Percentiles rank a stretch among this genome's conserved stretches.
Conservation (phyloP, 2,113 vertebrate genomes). For the Talpa occidentalis region DNA sequence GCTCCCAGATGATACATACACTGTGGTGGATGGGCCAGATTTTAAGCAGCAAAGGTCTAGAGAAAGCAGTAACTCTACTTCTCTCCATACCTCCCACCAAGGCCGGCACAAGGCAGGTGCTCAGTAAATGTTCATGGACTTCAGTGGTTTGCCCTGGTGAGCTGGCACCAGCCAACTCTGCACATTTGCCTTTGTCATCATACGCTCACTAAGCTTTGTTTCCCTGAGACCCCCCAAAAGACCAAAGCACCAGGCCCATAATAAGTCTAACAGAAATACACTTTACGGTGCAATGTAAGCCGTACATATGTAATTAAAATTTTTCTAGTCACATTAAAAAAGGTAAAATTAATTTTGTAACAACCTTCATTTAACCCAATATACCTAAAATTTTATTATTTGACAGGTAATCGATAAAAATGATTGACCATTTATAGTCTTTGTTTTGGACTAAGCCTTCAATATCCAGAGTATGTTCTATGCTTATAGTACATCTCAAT, state of each 20-base stretch:
- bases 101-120: background rate
- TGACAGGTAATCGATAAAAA: background rate
- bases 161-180: background rate
- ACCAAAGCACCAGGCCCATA: background rate
- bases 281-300: background rate
- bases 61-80: background rate
- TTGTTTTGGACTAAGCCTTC: background rate
- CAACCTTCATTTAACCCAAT: background rate
- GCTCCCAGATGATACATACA: background rate
- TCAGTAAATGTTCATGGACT: background rate
- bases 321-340: background rate
- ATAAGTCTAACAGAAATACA: background rate
- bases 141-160: background rate
- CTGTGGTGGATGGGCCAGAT: background rate
- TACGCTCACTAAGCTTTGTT: background rate
- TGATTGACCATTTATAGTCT: background rate
- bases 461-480: background rate
- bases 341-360: slow-evolving; percentile 19
- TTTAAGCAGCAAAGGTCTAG: background rate
- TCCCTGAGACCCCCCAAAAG: background rate
- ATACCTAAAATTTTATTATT: slow-evolving; percentile 20
- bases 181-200: background rate
- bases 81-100: background rate
- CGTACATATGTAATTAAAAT: background rate
- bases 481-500: background rate